Conservation (phyloP, 2,888 invertebrate genomes). For the Phlogophora meticulosa region DNA sequence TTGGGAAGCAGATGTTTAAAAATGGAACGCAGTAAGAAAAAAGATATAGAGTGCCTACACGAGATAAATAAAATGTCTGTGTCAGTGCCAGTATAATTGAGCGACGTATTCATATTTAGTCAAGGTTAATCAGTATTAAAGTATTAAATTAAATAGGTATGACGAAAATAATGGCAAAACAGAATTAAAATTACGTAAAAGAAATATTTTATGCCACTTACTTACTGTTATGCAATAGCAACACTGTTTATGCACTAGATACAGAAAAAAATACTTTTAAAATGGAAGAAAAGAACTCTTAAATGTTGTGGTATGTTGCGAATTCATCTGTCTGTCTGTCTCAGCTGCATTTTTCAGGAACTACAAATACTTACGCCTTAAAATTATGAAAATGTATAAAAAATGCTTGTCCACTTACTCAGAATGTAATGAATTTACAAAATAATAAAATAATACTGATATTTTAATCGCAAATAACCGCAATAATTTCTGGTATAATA, state of each 20-base stretch:
- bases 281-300: no score
- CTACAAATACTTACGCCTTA: no score
- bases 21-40: slow-evolving; percentile 1
- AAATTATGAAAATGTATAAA: no score
- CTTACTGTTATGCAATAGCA: slow-evolving; percentile 3
- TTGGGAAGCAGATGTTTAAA: slow-evolving; percentile 20
- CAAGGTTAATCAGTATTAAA: slow-evolving; percentile 8
- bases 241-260: slow-evolving; percentile 3
- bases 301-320: no score
- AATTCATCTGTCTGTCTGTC: no score
- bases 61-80: background rate
- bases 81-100: background rate
- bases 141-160: slow-evolving; percentile 7
- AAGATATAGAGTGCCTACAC: background rate
- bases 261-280: background rate
- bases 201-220: background rate
- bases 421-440: no score
- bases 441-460: no score
- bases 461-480: no score
- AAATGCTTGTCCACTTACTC: no score
- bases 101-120: background rate
- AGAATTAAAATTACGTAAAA: slow-evolving; percentile 21
- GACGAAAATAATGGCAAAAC: slow-evolving; percentile 6
- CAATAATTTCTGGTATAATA: no score
- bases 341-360: no score